phyloP scores from a whole-genome alignment of 2,888 invertebrate species.

The Mimas tiliae region DNA sequence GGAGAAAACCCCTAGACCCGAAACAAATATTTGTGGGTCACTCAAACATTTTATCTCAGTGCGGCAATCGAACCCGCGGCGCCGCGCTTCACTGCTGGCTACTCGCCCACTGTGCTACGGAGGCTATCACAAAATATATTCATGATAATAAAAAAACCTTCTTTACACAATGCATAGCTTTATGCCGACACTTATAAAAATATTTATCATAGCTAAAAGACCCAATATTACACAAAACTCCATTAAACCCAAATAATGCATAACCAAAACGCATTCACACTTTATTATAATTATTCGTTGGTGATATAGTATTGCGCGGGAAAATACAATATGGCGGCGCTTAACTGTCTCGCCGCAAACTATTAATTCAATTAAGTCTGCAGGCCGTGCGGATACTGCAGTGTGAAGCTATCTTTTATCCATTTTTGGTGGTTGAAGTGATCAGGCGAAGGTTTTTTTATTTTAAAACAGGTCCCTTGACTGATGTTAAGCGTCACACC shows the following conservation, averaged over 20 bases:
- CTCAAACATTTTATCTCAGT: too few relatives aligned
- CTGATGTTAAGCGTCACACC: too few relatives aligned
- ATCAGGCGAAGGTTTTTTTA: too few relatives aligned
- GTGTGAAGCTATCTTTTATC: slow-evolving; percentile 38
- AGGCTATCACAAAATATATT: too few relatives aligned
- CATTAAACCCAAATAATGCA: slow-evolving; percentile 14
- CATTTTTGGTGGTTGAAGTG: slow-evolving; percentile 25
- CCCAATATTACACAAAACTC: not conserved
- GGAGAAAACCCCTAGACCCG: too few relatives aligned
- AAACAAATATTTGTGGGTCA: too few relatives aligned
- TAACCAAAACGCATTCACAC: slow-evolving; percentile 23
- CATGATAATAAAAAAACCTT: too few relatives aligned
- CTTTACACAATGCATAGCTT: not conserved
- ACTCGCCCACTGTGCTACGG: too few relatives aligned
- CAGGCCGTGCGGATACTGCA: slow-evolving; percentile 45
- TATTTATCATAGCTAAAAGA: not conserved
- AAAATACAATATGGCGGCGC: slow-evolving; percentile 27
- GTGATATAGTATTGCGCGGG: slow-evolving; percentile 16
- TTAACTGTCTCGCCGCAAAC: slow-evolving; percentile 49
- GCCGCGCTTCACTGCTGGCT: too few relatives aligned
- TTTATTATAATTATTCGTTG: slow-evolving; percentile 26
- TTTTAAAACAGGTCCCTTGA: too few relatives aligned
- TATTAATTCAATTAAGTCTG: slow-evolving; percentile 62
- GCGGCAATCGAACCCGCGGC: too few relatives aligned
- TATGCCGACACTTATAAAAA: not conserved